Base-by-base conservation (phyloP, 2,113 vertebrate species). In the Bombycilla garrulus region DNA sequence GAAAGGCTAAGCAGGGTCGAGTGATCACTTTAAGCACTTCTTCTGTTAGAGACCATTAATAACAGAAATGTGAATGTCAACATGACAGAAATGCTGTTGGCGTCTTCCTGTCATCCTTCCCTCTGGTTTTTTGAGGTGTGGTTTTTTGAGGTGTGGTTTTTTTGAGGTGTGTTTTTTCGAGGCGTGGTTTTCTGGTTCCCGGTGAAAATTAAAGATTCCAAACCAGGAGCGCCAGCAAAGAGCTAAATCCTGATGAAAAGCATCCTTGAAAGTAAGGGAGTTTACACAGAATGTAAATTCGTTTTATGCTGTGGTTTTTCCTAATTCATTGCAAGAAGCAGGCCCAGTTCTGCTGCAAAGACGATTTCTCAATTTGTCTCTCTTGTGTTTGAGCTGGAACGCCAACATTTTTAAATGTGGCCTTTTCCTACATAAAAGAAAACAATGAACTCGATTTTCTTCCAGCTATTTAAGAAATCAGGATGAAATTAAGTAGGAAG, bases 161-260 rank as follows among this genome's bases (percentile, higher is more conserved):
- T 69, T 25, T 36, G 0, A 3, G 4, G 6, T 2, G 1, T 14
- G 12, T 3, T 31, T 77, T 72, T 22, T 58, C 1, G 0, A 5
- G 3, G 6, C 2, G 0, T 28, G 11, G 5, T 33, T 85, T 74
- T 71, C 31, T 57, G 48, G 6, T 21, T 62, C 19, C 15, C 48
- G 18, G 4, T 67, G 54, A 74, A 92, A 91, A 67, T 12, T 2
- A 61, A 79, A 77, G 10, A 4, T 3, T 67, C 21, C 31, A 35
- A n/a, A 44, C 48, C 33, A 72, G 11, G 6, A 48, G 13, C 0
- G 0, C 21, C 51, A 56, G n/a, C 7, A 60, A 58, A 60, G 29
- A 71, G 26, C 8, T 88, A 22, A 84, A 88, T 69, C 5, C 4
- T 69, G 13, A 2, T 19, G 16, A 9, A 82, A 79, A 57, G 6